Evolutionary conservation across 2,888 invertebrate species (phyloP), one percentile per base, ranked within the genome.

Genomic region (Heliconius sara): DNA sequence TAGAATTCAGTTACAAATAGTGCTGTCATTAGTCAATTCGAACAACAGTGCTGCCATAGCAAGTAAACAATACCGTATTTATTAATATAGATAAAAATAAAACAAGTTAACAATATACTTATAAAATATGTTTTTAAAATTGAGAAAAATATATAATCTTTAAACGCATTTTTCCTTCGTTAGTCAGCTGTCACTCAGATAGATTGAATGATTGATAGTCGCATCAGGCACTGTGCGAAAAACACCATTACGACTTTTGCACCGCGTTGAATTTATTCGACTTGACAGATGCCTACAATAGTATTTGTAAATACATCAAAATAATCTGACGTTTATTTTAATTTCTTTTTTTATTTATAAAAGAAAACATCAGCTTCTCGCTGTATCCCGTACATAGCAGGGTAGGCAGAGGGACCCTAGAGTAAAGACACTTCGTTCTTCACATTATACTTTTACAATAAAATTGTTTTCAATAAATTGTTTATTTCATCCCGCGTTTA

Each of bases 181-280:
- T 70, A 47, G 60, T 43, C 68, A 43, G 6, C 16, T 25, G 43
- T 70, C 70, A 43, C 7, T 70, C 70, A 70, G 43, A 70, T 43
- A 25, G 25, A 70, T 70, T 16, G n/a, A n/a, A n/a, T 70, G 70
- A 70, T 70, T 25, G 70, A 47, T 70, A 25, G 25, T 43, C 25
- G 70, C n/a, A n/a, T n/a, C 57, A 57, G 60, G 22, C 43, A 70
- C 70, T 13, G 16, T 25, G 25, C 43, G 43, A 70, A 43, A 47
- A 70, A 43, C 16, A 47, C 7, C 43, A 25, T 47, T 25, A 27
- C 9, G 25, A 43, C 22, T 60, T 47, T 70, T 47, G 25, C 70
- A 70, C 66, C 3, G 22, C n/a, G 43, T 19, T 9, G 60, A n/a
- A 60, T 60, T n/a, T 60, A 60, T 60, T n/a, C 3, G 7, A 2